phyloP scores from a whole-genome alignment of 2,113 vertebrate genomes.

The Rutilus rutilus region DNA sequence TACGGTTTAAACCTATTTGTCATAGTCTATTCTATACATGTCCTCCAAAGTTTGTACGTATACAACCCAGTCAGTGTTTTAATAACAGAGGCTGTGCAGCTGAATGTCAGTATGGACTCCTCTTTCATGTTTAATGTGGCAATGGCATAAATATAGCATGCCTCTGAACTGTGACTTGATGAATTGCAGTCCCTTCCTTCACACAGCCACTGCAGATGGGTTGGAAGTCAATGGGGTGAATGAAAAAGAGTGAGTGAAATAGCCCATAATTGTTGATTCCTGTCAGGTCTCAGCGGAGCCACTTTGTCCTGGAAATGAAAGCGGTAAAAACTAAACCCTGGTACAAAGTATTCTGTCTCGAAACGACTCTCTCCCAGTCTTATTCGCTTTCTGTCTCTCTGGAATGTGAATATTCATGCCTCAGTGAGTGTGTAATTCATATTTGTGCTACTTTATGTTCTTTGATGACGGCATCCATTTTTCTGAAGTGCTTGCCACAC shows the following conservation, averaged over 20 bases:
- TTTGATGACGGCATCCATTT: slow-evolving; percentile 53
- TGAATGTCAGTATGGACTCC: slow-evolving; percentile 35
- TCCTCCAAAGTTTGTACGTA: slow-evolving; percentile 13
- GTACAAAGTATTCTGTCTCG: slow-evolving; percentile 39
- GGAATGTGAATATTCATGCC: slow-evolving; percentile 55
- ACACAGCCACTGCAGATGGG: slow-evolving; percentile 49
- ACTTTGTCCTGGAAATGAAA: slow-evolving; percentile 56
- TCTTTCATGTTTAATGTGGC: slow-evolving; percentile 58
- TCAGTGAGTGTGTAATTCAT: slow-evolving; percentile 56
- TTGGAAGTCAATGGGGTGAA: slow-evolving; percentile 42
- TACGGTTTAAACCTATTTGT: neutral
- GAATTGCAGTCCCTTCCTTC: slow-evolving; percentile 53
- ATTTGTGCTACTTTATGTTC: slow-evolving; percentile 48
- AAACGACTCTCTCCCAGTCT: slow-evolving; percentile 3
- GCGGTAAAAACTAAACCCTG: slow-evolving; percentile 36
- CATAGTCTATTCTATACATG: neutral
- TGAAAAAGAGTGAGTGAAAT: slow-evolving; percentile 52
- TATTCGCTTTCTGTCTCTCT: slow-evolving; percentile 8
- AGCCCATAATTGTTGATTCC: slow-evolving; percentile 56
- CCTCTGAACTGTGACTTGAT: slow-evolving; percentile 49
- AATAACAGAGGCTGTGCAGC: slow-evolving; percentile 37
- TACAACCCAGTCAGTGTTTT: slow-evolving; percentile 34
- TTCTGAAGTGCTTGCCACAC: slow-evolving; percentile 15
- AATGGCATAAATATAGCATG: slow-evolving; percentile 59
- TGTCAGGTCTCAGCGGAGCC: slow-evolving; percentile 51